Base-by-base conservation (phyloP, 2,888 invertebrate species). In the Pemphredon lugubris region DNA sequence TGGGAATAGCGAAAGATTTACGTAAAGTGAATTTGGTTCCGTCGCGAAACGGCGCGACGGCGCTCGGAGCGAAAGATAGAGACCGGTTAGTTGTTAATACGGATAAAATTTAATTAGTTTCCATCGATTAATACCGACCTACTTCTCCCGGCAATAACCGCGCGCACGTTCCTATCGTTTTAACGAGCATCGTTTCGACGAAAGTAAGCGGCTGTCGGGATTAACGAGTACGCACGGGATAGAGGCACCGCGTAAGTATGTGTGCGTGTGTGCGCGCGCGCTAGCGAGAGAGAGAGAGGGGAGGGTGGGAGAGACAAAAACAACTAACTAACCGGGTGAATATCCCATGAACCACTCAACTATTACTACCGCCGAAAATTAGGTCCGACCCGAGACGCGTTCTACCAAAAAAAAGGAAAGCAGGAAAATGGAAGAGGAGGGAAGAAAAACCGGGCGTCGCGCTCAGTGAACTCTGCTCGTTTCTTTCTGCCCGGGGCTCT, bases 381-480 rank as follows among this genome's bases (percentile, higher is more conserved):
- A n/a, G n/a, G n/a, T n/a, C n/a, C n/a, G n/a, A n/a, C n/a, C n/a
- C n/a, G n/a, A n/a, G n/a, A n/a, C n/a, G n/a, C n/a, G n/a, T n/a
- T n/a, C 26, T 26, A 26, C 3, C 26, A 26, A 7, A 26, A 26
- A 26, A 32, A 59, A 54, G 54, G 59, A 58, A 66, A 58, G 66
- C 59, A 21, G 13, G 47, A 40, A 18, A 58, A 47, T 20, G 47
- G 26, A 9, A n/a, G 4, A n/a, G n/a, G 11, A 9, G 16, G 45
- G 18, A 26, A 55, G 40, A 34, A 42, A n/a, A 20, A 48, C n/a
- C 37, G 51, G 44, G 50, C 67, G 67, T 50, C 70, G 67, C 67
- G 50, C 45, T 58, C 67, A 60, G 58, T 55, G 67, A 70, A 70
- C 70, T 47, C 60, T 18, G 30, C 59, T 70, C 70, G 59, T 55